Conservation (phyloP, 2,113 vertebrate species). For the Lepidothrix coronata region DNA sequence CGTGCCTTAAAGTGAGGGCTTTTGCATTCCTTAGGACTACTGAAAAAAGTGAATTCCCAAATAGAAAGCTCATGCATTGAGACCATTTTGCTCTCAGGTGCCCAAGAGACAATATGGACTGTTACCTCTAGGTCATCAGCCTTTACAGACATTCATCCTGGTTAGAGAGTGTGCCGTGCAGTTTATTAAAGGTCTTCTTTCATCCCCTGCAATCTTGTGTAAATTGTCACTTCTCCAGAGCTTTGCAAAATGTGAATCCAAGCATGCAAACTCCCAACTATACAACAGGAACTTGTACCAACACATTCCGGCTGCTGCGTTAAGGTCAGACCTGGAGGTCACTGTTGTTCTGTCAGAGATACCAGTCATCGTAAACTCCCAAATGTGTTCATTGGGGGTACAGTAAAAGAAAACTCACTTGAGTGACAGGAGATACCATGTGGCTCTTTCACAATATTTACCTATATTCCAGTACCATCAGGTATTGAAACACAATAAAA, state of each 20-base stretch:
- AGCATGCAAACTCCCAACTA: neutral
- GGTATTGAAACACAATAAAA: neutral
- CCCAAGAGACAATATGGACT: neutral
- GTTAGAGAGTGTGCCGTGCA: neutral
- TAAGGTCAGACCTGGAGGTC: neutral
- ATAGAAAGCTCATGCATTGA: neutral
- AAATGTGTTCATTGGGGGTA: neutral
- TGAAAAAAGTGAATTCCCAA: neutral
- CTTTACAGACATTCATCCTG: neutral
- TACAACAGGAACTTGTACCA: neutral
- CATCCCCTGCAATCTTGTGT: neutral
- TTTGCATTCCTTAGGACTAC: neutral
- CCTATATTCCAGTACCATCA: neutral
- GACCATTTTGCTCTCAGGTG: neutral
- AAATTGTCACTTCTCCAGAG: neutral
- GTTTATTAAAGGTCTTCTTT: slow-evolving; percentile 14
- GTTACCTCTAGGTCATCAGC: neutral
- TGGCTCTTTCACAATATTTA: neutral
- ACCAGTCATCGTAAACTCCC: neutral
- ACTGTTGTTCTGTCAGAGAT: neutral
- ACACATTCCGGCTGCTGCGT: fast-evolving
- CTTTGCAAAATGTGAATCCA: neutral
- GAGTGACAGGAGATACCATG: neutral
- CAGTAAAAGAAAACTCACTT: neutral
- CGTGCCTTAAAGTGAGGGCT: neutral